A percentile compares a stretch with the other conserved stretches of the same genome.
Evolutionary conservation across 2,113 vertebrate species (phyloP).

Genomic region (Entelurus aequoreus): DNA sequence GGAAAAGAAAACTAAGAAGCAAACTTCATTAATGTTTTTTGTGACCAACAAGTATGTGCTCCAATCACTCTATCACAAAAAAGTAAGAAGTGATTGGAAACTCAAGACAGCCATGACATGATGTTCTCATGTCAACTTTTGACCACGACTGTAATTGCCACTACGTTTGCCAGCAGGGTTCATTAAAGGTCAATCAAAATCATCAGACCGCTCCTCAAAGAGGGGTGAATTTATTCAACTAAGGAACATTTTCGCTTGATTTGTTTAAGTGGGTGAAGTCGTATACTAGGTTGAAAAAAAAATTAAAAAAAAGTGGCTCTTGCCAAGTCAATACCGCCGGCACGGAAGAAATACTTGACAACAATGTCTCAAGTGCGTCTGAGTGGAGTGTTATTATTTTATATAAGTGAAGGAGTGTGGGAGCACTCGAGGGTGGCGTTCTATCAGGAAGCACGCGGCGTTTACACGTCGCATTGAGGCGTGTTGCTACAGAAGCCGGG

Average conservation of each 20-base stretch:
- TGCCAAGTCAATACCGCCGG: background rate
- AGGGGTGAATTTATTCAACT: slow-evolving; percentile 34
- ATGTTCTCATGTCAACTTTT: no score
- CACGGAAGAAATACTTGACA: background rate
- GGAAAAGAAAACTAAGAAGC: no score
- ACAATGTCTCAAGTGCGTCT: slow-evolving; percentile 19
- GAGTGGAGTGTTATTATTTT: slow-evolving; percentile 36
- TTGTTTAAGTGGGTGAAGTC: slow-evolving; percentile 3
- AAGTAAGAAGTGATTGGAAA: no score
- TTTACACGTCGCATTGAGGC: slow-evolving; percentile 48
- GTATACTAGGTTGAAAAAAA: no score
- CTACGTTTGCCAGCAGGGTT: slow-evolving; percentile 43
- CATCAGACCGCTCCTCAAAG: slow-evolving; percentile 22
- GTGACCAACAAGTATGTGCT: no score
- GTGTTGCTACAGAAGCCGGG: slow-evolving; percentile 65
- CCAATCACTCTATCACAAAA: no score
- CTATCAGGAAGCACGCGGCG: slow-evolving; percentile 28
- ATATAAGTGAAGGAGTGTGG: slow-evolving; percentile 42
- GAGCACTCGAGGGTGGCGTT: slow-evolving; percentile 50
- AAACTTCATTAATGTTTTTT: no score
- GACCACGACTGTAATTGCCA: slow-evolving; percentile 43
- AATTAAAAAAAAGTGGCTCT: no score
- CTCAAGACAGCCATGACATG: no score
- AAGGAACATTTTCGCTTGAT: slow-evolving; percentile 3
- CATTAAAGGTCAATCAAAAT: slow-evolving; percentile 45